phyloP scores from a whole-genome alignment of 2,113 vertebrate species.

The Desmodus rotundus region DNA sequence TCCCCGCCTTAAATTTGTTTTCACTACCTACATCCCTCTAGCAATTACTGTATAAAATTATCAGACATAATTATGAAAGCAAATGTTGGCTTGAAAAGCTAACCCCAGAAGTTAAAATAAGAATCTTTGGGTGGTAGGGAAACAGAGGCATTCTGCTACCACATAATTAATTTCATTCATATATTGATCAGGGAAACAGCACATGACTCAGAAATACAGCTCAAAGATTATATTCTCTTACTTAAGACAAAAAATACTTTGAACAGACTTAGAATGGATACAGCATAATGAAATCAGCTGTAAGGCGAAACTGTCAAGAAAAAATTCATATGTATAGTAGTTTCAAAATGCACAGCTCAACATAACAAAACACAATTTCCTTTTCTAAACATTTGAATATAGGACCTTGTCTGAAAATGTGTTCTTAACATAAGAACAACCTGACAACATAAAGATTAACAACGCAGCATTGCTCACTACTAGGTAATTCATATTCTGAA shows the following conservation, averaged over 20 bases:
- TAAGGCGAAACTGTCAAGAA: background rate
- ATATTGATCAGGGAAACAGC: background rate
- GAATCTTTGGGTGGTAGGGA: background rate
- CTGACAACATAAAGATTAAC: slow-evolving; percentile 4
- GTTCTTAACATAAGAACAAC: background rate
- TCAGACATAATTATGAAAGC: slow-evolving; percentile 36
- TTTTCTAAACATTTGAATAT: background rate
- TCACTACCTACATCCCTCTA: slow-evolving; percentile 16
- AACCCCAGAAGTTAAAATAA: slow-evolving; percentile 41
- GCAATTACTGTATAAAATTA: slow-evolving; percentile 17
- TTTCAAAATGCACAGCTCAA: background rate
- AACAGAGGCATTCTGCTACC: background rate
- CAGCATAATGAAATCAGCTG: background rate
- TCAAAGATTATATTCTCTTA: slow-evolving; percentile 23
- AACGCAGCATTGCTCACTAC: background rate
- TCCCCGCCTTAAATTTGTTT: slow-evolving; percentile 55
- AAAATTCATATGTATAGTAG: background rate
- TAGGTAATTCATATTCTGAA: slow-evolving; percentile 30
- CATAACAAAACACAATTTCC: background rate
- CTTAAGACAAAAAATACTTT: slow-evolving; percentile 21
- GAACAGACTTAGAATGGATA: slow-evolving; percentile 29
- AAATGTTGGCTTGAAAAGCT: background rate
- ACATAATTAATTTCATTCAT: background rate
- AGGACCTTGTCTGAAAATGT: background rate
- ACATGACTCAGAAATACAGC: background rate